Evolutionary conservation across 2,888 invertebrate genomes (phyloP).

Genomic region (Carcina quercana): DNA sequence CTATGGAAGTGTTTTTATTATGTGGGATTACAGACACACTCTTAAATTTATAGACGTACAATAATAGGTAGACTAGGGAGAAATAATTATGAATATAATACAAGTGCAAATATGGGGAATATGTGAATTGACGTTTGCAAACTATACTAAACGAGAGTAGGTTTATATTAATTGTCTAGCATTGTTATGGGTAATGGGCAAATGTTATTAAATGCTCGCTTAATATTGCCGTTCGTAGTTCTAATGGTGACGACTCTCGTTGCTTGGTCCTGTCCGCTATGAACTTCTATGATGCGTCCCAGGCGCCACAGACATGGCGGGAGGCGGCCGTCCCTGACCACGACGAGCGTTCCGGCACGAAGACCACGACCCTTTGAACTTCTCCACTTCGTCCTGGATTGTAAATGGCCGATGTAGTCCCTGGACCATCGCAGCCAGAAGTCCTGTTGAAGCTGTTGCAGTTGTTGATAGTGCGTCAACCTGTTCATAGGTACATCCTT

Average conservation of each 20-base stretch:
- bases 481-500: conserved; percentile 5
- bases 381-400: neutral
- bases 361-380: neutral
- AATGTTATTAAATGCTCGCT: neutral
- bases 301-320: neutral
- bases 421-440: neutral
- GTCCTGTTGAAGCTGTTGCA: conserved; percentile 7
- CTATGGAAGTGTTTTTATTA: no score
- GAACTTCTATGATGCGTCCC: neutral
- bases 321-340: neutral
- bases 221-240: neutral
- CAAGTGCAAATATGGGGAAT: no score
- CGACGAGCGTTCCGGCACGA: neutral
- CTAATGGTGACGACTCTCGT: neutral
- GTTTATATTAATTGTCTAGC: no score
- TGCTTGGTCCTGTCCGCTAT: neutral
- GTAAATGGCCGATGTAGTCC: conserved; percentile 12
- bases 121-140: no score
- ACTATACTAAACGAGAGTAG: no score
- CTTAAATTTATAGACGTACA: no score
- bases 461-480: conserved; percentile 8
- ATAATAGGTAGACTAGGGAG: no score
- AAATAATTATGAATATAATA: no score
- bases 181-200: neutral
- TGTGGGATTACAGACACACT: no score